These are phyloP conservation scores for Eilema caniola DNA, from an alignment of 2,888 invertebrate species.

Conservation along the genomic window DNA sequence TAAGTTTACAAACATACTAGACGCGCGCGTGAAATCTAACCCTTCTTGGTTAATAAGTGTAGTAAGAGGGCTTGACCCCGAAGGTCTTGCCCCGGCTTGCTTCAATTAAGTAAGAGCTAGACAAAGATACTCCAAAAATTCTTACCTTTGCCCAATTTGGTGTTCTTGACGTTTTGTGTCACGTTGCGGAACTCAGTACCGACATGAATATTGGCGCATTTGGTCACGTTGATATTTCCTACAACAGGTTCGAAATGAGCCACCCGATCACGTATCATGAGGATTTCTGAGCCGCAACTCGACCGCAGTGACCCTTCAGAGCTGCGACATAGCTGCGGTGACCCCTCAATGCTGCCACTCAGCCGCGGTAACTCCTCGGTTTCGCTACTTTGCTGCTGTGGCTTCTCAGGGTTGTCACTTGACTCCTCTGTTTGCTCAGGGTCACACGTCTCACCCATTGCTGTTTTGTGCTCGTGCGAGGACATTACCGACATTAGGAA, in stretches of 20 bases:
- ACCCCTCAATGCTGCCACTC: neutral
- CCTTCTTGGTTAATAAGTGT: too few species aligned
- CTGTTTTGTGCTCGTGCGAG: neutral
- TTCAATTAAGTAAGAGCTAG: neutral
- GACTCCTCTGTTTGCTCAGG: neutral
- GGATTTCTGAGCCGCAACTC: neutral
- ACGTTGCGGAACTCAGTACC: neutral
- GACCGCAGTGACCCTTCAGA: neutral
- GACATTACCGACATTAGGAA: neutral
- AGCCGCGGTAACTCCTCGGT: neutral
- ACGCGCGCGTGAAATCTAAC: too few species aligned
- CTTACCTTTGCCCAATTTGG: conserved; percentile 2
- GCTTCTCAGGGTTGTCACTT: neutral
- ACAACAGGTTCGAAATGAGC: neutral
- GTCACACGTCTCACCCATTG: neutral
- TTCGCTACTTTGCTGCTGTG: neutral
- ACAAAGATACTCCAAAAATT: neutral
- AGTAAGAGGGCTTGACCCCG: neutral
- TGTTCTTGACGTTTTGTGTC: neutral
- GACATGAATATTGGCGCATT: neutral
- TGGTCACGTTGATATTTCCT: neutral
- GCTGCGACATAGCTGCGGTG: neutral
- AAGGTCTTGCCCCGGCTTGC: neutral
- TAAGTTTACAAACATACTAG: too few species aligned
- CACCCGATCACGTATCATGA: neutral